Conservation (phyloP, 2,888 invertebrate species). For the Tinea trinotella region DNA sequence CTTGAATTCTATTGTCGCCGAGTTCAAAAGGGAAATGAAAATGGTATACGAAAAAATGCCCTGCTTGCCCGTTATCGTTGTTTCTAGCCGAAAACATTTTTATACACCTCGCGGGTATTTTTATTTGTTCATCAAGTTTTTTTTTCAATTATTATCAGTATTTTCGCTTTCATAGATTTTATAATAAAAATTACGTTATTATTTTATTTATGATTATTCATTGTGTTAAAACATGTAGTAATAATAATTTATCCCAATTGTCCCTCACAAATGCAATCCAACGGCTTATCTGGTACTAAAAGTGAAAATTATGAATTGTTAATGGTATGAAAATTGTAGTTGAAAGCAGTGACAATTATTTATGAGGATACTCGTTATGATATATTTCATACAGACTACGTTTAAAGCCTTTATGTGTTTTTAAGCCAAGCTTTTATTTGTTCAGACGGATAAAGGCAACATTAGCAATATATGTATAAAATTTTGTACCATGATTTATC, state of each 20-base stretch:
- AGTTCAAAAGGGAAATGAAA: conserved; percentile 10
- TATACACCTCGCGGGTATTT: not conserved
- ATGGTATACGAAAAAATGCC: not conserved
- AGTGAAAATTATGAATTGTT: conserved; percentile 20
- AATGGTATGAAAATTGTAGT: conserved; percentile 19
- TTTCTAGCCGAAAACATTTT: not conserved
- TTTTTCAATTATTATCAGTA: no score
- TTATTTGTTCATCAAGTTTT: not conserved
- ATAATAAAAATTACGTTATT: no score
- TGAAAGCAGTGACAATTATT: conserved; percentile 20
- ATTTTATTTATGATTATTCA: no score
- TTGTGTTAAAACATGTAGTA: no score
- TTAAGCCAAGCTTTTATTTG: not conserved
- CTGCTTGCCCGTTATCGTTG: not conserved
- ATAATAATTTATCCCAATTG: conserved; percentile 16
- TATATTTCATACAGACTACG: conserved; percentile 10
- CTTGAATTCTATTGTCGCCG: conserved; percentile 26
- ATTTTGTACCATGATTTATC: no score
- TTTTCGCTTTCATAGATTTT: no score
- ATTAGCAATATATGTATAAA: not conserved
- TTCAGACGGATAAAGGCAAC: not conserved
- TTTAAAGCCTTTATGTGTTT: not conserved
- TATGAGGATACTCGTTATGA: conserved; percentile 17
- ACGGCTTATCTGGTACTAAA: conserved; percentile 19
- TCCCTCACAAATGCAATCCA: conserved; percentile 7